Evolutionary conservation across 1,140 invertebrate species (phyloP).

Genomic region (Trypoxylus dichotomus): DNA sequence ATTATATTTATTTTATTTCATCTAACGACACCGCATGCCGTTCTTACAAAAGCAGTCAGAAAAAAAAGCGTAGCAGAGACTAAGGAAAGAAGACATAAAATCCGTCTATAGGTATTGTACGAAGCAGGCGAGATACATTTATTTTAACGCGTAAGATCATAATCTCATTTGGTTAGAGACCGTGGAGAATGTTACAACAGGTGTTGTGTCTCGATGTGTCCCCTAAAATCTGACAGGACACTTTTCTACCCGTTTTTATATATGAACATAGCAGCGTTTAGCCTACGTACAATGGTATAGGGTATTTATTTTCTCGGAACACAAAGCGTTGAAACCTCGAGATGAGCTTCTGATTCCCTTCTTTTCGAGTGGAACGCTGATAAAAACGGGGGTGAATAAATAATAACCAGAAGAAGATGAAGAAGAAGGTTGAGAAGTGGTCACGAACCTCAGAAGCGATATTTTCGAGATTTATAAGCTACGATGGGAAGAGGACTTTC

Average conservation of each 20-base stretch:
- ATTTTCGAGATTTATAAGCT: neutral
- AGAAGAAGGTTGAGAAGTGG: neutral
- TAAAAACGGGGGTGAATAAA: neutral
- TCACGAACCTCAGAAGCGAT: neutral
- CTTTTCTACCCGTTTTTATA: conserved; percentile 2
- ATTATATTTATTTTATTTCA: conserved; percentile 24
- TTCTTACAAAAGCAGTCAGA: neutral
- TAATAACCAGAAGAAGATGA: neutral
- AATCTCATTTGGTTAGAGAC: conserved; percentile 24
- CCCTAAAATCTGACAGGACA: conserved; percentile 17
- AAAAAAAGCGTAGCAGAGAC: neutral
- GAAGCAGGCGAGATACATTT: neutral
- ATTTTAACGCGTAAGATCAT: conserved; percentile 24
- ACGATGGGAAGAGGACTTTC: neutral
- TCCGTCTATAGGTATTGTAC: neutral
- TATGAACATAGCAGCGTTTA: neutral
- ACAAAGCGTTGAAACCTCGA: neutral
- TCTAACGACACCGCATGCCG: neutral
- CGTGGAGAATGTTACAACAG: conserved; percentile 29
- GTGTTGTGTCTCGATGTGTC: conserved; percentile 27
- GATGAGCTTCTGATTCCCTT: conserved; percentile 14
- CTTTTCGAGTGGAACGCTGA: neutral
- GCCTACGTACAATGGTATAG: neutral
- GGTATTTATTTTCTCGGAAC: neutral
- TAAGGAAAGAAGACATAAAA: neutral